Percentiles rank a stretch among this genome's conserved stretches.
Conservation (phyloP, 2,113 vertebrate species). For the Climacteris rufus region DNA sequence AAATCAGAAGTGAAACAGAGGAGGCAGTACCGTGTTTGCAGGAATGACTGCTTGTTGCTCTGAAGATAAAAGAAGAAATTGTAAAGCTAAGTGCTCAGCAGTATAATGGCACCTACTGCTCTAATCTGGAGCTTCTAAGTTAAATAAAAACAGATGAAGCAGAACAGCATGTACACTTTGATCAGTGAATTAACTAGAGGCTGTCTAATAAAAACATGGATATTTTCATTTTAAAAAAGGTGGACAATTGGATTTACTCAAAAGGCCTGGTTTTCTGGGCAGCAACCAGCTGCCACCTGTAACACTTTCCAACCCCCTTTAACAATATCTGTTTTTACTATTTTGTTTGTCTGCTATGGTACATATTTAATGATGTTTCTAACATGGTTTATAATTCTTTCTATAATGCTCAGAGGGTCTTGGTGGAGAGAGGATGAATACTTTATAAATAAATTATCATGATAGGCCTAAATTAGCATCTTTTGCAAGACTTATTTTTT, state of each 20-base stretch:
- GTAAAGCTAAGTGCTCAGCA: neutral
- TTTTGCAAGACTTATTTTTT: neutral
- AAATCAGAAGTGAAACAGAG: neutral
- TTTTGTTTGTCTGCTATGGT: neutral
- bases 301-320: neutral
- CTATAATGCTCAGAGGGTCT: neutral
- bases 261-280: neutral
- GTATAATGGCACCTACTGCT: neutral
- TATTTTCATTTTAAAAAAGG: neutral
- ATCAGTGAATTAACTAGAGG: neutral
- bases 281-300: neutral
- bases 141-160: neutral
- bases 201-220: neutral
- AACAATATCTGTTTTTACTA: neutral
- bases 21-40: neutral
- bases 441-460: constrained; percentile 1
- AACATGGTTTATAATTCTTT: neutral
- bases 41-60: neutral
- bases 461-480: neutral
- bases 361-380: neutral
- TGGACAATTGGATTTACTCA: neutral
- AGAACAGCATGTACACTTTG: neutral
- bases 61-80: neutral
- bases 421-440: neutral
- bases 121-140: neutral